Percentiles rank a stretch among this genome's conserved stretches.
Evolutionary conservation across 2,888 invertebrate genomes (phyloP).

Genomic region (Xestia sexstrigata): DNA sequence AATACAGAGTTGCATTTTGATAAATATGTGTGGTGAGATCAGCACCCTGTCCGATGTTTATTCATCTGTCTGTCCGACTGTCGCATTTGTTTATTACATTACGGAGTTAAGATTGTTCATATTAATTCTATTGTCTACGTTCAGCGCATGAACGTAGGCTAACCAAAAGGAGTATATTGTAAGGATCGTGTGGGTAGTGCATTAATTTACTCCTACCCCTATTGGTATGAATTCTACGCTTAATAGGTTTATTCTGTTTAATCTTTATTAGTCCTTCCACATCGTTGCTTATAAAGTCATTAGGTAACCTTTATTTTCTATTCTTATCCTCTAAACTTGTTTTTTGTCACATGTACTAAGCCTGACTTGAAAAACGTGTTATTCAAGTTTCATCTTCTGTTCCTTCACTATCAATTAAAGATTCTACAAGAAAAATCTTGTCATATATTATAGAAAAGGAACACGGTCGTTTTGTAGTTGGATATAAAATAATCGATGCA

Average conservation of each 20-base stretch:
- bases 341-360: neutral
- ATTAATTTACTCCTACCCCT: neutral
- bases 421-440: neutral
- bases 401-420: slow-evolving; percentile 6
- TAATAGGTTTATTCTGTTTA: neutral
- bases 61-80: slow-evolving; percentile 3
- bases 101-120: neutral
- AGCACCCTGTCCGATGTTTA: slow-evolving; percentile 16
- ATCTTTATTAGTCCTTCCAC: slow-evolving; percentile 7
- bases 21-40: slow-evolving; percentile 35
- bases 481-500: slow-evolving; percentile 1
- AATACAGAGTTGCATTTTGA: slow-evolving; percentile 37
- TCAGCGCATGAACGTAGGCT: neutral
- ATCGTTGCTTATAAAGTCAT: neutral
- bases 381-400: slow-evolving; percentile 10
- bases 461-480: neutral
- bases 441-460: neutral
- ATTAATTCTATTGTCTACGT: neutral
- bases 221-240: neutral
- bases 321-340: slow-evolving; percentile 8
- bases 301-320: slow-evolving; percentile 7
- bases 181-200: neutral
- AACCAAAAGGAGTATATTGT: neutral
- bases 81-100: slow-evolving; percentile 23
- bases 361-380: slow-evolving; percentile 29